Conservation (phyloP, 2,113 vertebrate genomes). For the Burhinus bistriatus region DNA sequence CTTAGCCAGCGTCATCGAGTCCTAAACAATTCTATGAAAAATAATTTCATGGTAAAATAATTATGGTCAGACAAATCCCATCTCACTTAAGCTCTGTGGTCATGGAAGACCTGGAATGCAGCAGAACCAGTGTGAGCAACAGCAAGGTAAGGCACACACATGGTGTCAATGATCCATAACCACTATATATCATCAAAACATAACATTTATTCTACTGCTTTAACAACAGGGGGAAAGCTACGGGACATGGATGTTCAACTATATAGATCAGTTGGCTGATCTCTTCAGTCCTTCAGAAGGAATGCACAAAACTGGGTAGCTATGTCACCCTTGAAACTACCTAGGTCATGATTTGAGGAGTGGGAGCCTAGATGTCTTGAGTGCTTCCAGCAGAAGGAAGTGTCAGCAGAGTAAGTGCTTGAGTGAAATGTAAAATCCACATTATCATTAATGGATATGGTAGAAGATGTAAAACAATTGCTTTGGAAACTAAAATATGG, state of each 20-base stretch:
- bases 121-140: neutral
- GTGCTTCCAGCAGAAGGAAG: neutral
- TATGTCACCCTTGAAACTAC: neutral
- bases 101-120: neutral
- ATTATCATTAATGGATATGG: neutral
- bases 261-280: neutral
- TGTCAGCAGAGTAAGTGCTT: neutral
- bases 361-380: neutral
- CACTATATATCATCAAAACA: neutral
- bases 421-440: neutral
- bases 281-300: neutral
- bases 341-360: neutral
- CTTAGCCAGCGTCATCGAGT: accelerated
- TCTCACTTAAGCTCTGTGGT: neutral
- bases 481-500: neutral
- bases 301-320: neutral
- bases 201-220: neutral
- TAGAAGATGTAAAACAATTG: neutral
- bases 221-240: neutral
- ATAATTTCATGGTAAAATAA: neutral
- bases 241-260: neutral
- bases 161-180: neutral
- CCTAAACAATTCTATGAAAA: neutral
- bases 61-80: neutral
- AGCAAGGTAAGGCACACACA: neutral